Percentiles rank a stretch among this genome's conserved stretches.
Evolutionary conservation across 2,797 vertebrate species (phyloP).

Genomic region (Onychomys torridus): DNA sequence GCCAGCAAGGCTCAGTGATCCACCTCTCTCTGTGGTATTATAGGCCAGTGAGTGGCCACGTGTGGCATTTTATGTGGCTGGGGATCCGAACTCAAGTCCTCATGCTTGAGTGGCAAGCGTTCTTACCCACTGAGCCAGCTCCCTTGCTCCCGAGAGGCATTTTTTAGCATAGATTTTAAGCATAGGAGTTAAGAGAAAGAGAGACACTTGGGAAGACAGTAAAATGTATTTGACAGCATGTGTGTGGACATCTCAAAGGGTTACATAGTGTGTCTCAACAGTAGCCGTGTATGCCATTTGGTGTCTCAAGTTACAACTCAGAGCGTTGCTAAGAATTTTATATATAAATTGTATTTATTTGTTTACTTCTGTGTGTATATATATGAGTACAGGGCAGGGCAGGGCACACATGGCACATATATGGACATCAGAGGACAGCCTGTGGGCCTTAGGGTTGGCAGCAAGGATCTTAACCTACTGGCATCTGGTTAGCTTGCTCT

Average conservation of each 20-base stretch:
- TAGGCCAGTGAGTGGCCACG: no score
- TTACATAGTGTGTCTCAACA: no score
- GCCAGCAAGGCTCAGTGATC: not conserved
- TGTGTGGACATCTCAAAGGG: not conserved
- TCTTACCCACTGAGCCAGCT: not conserved
- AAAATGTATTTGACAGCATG: not conserved
- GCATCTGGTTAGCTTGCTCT: not conserved
- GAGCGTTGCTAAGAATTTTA: not conserved
- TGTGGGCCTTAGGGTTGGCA: not conserved
- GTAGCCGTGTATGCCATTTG: no score
- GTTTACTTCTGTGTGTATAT: not conserved
- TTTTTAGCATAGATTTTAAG: not conserved
- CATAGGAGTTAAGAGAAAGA: not conserved
- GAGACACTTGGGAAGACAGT: not conserved
- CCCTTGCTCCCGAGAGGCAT: not conserved
- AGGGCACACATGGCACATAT: not conserved
- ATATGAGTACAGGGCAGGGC: not conserved
- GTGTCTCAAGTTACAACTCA: not conserved
- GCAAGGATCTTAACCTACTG: not conserved
- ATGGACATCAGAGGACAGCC: not conserved
- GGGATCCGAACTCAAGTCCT: not conserved
- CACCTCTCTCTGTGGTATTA: not conserved
- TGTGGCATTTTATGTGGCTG: no score
- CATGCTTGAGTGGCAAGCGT: not conserved
- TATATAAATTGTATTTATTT: no score